Evolutionary conservation across 2,113 vertebrate genomes (phyloP).

Genomic region (Zosterops japonicus): DNA sequence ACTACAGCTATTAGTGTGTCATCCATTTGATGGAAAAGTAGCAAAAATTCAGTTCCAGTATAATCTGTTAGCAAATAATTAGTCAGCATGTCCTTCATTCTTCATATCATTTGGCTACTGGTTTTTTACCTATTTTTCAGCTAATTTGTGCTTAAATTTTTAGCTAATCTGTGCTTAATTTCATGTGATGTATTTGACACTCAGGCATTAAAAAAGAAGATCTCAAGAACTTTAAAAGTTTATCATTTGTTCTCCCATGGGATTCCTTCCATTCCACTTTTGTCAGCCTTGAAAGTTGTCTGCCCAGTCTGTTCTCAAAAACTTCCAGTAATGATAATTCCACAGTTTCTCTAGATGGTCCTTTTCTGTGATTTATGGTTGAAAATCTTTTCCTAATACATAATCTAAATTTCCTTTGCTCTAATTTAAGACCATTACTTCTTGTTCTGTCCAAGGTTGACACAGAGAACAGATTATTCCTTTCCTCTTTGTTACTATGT

Average conservation of each 20-base stretch:
- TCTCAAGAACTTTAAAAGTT: background rate
- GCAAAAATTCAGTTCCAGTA: background rate
- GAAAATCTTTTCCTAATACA: constrained; percentile 58
- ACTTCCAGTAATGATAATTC: constrained; percentile 1
- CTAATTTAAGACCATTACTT: constrained; percentile 62
- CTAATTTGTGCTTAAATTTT: background rate
- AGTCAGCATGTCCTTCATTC: background rate
- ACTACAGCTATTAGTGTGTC: background rate
- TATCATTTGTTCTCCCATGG: background rate
- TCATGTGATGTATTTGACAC: background rate
- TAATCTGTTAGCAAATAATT: background rate
- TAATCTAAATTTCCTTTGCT: constrained; percentile 58
- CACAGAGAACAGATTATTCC: constrained; percentile 57
- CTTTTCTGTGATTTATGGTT: constrained; percentile 47
- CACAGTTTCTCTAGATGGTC: background rate
- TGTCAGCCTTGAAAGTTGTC: background rate
- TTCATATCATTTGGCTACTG: background rate
- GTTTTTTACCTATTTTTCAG: background rate
- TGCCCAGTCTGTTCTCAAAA: background rate
- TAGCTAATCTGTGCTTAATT: background rate
- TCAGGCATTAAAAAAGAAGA: background rate
- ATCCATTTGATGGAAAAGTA: background rate
- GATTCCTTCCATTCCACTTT: background rate
- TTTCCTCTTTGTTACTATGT: constrained; percentile 29
- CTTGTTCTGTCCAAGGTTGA: constrained; percentile 54